Evolutionary conservation across 2,888 invertebrate species (phyloP), one percentile per base, ranked within the genome.

Genomic region (Amblyteles armatorius): DNA sequence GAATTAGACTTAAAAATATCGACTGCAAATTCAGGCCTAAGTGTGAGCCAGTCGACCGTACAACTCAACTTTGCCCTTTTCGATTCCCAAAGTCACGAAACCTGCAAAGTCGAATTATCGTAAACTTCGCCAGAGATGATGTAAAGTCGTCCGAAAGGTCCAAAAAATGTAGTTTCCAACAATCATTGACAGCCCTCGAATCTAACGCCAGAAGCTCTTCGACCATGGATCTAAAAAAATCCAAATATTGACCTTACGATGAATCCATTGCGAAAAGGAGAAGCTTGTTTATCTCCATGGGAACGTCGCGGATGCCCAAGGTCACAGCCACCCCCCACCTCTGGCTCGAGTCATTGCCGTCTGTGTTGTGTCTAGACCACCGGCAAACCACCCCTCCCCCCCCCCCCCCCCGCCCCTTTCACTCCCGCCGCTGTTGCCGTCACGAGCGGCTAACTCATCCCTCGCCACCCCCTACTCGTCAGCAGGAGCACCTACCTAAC

Each of bases 321-420:
- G 92, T 92, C 92, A 88, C 89, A 90, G 89, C 72, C 81, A 69
- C 65, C 36, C 71, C 68, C 65, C 67, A 79, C 79, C 60, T 67
- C 67, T 60, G 60, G 52, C 79, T 72, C 79, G 82, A 71, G 71
- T 82, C 85, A 73, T 83, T 89, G 89, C 86, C 88, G 91, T 92
- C 92, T 92, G 91, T 91, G 92, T 92, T 92, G 90, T 89, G 92
- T 92, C 92, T 92, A 92, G 92, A 92, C 92, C 88, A 87, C 87
- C 89, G 87, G 84, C 87, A 85, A 81, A 86, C 83, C 40, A 26
- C 29, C 29, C 63, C 74, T 67, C 87, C 83, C 82, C 79, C 72
- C 82, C 82, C 82, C 44, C 63, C 71, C 11, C 77, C 52, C 67
- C 22, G 22, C 22, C 22, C 22, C 22, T 22, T 22, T 55, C 36